A percentile compares a stretch with the other conserved stretches of the same genome.
Conservation (phyloP, 92 coral and sea anemone genomes). For the Virgularia gustaviana region DNA sequence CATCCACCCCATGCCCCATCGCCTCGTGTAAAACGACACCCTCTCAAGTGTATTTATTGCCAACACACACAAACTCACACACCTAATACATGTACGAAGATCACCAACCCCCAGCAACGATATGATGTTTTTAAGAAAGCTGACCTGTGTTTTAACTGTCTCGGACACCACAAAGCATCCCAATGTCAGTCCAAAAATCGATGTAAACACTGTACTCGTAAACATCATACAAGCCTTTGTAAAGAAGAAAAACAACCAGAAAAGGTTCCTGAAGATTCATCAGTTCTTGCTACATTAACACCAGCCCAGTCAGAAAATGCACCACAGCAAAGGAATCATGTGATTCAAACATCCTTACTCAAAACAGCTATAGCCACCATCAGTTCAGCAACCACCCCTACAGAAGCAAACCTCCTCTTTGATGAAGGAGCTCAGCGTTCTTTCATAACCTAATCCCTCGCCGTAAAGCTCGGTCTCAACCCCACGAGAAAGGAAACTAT, state of each 20-base stretch:
- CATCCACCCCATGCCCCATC: not conserved
- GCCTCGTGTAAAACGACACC: not conserved
- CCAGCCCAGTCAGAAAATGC: not conserved
- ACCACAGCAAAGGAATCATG: constrained; percentile 9
- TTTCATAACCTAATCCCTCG: constrained; percentile 24
- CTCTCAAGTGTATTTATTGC: constrained; percentile 8
- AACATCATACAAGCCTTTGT: constrained; percentile 57
- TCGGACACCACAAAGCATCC: constrained; percentile 49
- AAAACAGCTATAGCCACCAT: constrained; percentile 39
- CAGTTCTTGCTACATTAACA: constrained; percentile 4
- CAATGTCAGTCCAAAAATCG: constrained; percentile 42
- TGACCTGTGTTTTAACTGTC: constrained; percentile 34
- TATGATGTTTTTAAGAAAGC: not conserved
- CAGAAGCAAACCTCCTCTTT: constrained; percentile 30
- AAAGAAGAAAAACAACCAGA: not conserved
- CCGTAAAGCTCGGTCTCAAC: not conserved
- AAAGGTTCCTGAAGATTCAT: not conserved
- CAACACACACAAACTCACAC: not conserved
- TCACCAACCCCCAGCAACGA: not conserved
- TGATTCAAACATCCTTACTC: not conserved
- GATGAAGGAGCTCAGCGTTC: constrained; percentile 56
- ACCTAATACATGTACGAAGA: not conserved
- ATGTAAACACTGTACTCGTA: constrained; percentile 43
- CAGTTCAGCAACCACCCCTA: not conserved
- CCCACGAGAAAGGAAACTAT: constrained; percentile 24